These are phyloP conservation scores for Drosophila longiperda DNA, from an alignment of 2,888 invertebrate species.

Conservation along the genomic window DNA sequence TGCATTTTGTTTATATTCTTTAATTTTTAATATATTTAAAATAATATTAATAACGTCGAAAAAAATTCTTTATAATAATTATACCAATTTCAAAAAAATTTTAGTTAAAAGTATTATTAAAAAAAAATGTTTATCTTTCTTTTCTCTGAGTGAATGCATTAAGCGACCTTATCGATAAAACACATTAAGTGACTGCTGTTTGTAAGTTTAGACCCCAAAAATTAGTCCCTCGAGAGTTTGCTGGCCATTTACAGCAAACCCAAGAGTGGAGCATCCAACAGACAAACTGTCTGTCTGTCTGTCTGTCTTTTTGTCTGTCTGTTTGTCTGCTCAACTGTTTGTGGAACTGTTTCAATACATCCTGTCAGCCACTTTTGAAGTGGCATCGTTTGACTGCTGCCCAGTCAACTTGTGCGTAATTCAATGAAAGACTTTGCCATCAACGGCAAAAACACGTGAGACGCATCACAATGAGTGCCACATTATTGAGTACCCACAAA, in stretches of 20 bases:
- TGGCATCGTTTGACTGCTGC: slow-evolving; percentile 39
- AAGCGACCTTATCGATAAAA: slow-evolving; percentile 65
- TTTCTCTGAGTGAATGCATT: slow-evolving; percentile 14
- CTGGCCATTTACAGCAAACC: slow-evolving; percentile 46
- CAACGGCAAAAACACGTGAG: slow-evolving; percentile 65
- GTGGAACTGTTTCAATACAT: slow-evolving; percentile 23
- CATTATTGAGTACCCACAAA: slow-evolving; percentile 15
- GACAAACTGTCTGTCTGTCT: background rate
- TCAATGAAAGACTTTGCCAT: slow-evolving; percentile 73
- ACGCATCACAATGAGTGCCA: slow-evolving; percentile 42
- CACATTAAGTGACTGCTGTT: slow-evolving; percentile 45
- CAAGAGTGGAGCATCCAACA: slow-evolving; percentile 24
- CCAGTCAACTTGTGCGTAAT: slow-evolving; percentile 63
- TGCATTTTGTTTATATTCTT: too few species aligned
- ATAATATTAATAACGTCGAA: background rate
- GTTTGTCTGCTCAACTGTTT: background rate
- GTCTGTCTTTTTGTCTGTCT: background rate
- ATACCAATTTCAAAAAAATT: background rate
- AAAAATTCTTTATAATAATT: background rate
- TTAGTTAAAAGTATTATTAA: background rate
- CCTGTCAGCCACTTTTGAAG: slow-evolving; percentile 67
- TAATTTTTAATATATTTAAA: background rate
- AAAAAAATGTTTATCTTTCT: too few species aligned
- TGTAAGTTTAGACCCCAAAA: slow-evolving; percentile 35
- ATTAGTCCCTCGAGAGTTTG: slow-evolving; percentile 51